Evolutionary conservation across 2,888 invertebrate genomes (phyloP), one percentile per base, ranked within the genome.

Genomic region (Heliconius erato): DNA sequence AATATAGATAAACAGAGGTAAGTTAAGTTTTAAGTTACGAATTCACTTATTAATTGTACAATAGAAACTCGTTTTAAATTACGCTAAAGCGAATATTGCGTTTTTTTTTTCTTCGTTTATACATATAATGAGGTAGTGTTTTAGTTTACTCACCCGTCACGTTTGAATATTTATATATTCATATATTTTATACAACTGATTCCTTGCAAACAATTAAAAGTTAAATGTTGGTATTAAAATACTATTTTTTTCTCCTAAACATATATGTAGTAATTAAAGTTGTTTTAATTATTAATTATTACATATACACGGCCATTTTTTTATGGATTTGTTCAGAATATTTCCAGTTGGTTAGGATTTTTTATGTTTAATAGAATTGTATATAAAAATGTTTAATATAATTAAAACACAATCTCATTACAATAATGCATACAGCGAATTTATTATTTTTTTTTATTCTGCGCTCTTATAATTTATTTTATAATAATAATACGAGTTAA

Each of bases 101-200:
- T 19, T 67, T 67, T 12, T 67, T 77, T 23, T 67, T 49, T 44
- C 44, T 49, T 78, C 26, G 26, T n/a, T 71, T 76, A 44, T 26
- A 26, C 32, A 32, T 40, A 11, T 78, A 78, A 78, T 78, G 44
- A 68, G 67, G 78, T 78, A 67, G 44, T 78, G 67, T 44, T 68
- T 44, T 28, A 7, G 44, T 68, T 67, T 76, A 54, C 16, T 28
- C 40, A 26, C 40, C 35, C 7, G n/a, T 54, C 11, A 49, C 28
- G 23, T 74, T 76, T 74, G 32, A 59, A 76, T 63, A 40, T 76
- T 76, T 16, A 63, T 63, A 59, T 40, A 35, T 28, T 5, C 4
- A 44, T 26, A n/a, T 49, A 23, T 40, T 76, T 63, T 35, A 59
- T 76, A 59, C 32, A 76, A 71, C 26, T 44, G 26, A 72, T 72